Conservation (phyloP, 2,113 vertebrate species). For the Callopanchax toddi region DNA sequence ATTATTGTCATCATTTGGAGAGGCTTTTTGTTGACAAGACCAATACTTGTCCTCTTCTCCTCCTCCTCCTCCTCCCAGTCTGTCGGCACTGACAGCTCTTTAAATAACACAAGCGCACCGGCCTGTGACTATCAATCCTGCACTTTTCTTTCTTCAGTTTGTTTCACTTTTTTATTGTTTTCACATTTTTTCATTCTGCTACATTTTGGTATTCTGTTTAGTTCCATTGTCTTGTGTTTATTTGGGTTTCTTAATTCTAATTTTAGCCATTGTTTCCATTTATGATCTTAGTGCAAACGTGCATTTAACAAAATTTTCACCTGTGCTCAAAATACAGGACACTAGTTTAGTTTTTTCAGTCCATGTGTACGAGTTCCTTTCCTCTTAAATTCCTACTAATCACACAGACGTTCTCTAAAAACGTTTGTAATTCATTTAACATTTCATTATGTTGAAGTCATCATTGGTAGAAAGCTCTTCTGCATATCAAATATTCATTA, state of each 20-base stretch:
- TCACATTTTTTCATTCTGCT: not conserved
- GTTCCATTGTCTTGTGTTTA: not conserved
- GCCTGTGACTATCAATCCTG: conserved; percentile 12
- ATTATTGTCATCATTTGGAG: conserved; percentile 67
- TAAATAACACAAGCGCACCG: conserved; percentile 63
- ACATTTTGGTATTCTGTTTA: not conserved
- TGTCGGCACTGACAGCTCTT: conserved; percentile 61
- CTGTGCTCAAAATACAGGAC: too few relatives aligned
- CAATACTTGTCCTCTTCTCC: conserved; percentile 61
- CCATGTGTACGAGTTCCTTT: too few relatives aligned
- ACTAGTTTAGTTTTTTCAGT: too few relatives aligned
- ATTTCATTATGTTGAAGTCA: too few relatives aligned
- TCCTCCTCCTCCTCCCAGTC: conserved; percentile 53
- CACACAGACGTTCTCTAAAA: too few relatives aligned
- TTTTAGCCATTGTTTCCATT: too few relatives aligned
- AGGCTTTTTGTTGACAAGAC: conserved; percentile 72
- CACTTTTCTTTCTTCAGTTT: conserved; percentile 3
- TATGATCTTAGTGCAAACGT: too few relatives aligned
- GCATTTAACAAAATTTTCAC: too few relatives aligned
- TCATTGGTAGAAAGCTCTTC: too few relatives aligned
- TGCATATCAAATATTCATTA: too few relatives aligned
- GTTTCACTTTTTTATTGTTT: not conserved
- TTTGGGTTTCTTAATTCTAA: not conserved
- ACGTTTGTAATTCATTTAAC: too few relatives aligned
- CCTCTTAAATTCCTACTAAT: too few relatives aligned